These are phyloP conservation scores for Mantis religiosa DNA, from an alignment of 2,888 invertebrate genomes.

Conservation along the genomic window DNA sequence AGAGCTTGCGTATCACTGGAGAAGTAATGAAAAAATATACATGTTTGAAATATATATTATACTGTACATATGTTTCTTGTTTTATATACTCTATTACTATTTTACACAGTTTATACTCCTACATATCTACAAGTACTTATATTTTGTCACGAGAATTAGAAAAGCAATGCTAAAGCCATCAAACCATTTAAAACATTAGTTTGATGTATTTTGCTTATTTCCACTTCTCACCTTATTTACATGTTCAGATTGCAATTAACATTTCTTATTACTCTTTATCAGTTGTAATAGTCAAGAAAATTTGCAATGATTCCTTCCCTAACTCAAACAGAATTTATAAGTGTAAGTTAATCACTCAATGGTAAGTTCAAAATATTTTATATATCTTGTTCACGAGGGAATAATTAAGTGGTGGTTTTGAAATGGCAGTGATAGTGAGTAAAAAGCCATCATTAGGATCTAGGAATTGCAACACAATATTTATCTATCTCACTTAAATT, in stretches of 20 bases:
- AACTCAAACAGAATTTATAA: not conserved
- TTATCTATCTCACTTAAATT: not conserved
- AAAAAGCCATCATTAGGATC: not conserved
- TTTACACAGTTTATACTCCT: conserved; percentile 12
- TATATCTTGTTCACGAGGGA: not conserved
- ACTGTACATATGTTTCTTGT: conserved; percentile 24
- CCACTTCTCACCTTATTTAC: not conserved
- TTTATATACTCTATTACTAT: conserved; percentile 18
- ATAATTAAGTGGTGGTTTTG: not conserved
- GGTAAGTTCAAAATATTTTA: not conserved
- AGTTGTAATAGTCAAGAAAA: not conserved
- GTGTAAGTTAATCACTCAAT: not conserved
- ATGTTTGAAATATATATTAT: conserved; percentile 29
- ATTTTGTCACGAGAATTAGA: conserved; percentile 5
- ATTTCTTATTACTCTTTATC: not conserved
- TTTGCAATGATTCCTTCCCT: not conserved
- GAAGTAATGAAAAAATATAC: conserved; percentile 33
- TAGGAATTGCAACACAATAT: not conserved
- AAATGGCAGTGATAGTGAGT: not conserved
- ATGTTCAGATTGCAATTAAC: not conserved
- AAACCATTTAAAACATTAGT: not conserved
- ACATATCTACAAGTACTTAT: conserved; percentile 24
- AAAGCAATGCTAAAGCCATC: not conserved
- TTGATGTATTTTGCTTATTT: not conserved
- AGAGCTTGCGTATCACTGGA: conserved; percentile 32